Evolutionary conservation across 2,113 vertebrate species (phyloP), one percentile per base, ranked within the genome.

Genomic region (Barbus barbus): DNA sequence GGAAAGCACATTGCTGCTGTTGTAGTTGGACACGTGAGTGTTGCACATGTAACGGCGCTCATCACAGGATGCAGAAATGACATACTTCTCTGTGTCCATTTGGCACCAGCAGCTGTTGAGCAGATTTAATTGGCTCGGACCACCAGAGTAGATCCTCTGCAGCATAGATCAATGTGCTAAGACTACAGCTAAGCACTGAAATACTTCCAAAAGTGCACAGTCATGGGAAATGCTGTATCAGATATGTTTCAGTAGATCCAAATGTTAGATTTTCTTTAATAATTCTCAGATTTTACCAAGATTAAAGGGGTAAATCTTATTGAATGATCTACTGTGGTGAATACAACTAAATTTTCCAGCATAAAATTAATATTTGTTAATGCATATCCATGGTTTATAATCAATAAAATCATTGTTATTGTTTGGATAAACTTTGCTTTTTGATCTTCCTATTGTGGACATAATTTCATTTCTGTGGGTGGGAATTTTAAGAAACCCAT

Each of bases 91-190:
- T 4, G 1, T 76, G 65, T 31, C 84, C 69, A 26, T 82, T 84
- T 85, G 83, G 81, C 85, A 89, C 82, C 48, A 72, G 87, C 91
- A 93, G 89, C 87, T 92, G 92, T 85, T 90, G 11, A 81, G 82
- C 88, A 90, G 72, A 90, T 91, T 89, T 75, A 75, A 83, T 77
- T 58, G 84, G 79, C 83, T 44, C 18, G 73, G 92, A 93, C 91
- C 92, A 93, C 93, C 91, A 91, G 76, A 85, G 87, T 73, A 85
- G 90, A 79, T 65, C 41, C 48, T 83, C 85, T 16, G 9, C 88
- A 61, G 87, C 48, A 84, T 85, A 86, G 80, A n/a, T 36, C 58
- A 74, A 4, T 78, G 31, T 61, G 80, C 80, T 51, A 24, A 26
- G 6, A 51, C 76, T 72, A 41, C 51, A 44, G 51, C 8, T 71